Percentiles rank a stretch among this genome's conserved stretches.
Evolutionary conservation across 2,888 invertebrate genomes (phyloP).

Genomic region (Xiphydria camelus): DNA sequence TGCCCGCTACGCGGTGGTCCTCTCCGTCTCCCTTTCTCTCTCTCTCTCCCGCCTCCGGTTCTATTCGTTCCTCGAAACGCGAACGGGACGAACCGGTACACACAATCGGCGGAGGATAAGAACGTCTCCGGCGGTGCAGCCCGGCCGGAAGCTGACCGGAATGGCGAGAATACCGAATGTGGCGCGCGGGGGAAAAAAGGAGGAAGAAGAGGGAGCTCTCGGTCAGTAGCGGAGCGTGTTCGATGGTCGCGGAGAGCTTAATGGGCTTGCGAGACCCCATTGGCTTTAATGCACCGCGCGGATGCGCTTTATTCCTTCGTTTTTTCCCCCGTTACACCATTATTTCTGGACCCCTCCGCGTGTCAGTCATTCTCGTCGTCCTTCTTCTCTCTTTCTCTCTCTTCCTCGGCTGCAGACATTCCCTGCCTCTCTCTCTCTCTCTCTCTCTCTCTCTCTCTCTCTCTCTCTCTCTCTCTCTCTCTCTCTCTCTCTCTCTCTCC

Average conservation of each 20-base stretch:
- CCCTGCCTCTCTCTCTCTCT: neutral
- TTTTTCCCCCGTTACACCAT: constrained; percentile 20
- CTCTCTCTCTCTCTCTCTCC: constrained; percentile 2
- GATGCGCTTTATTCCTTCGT: constrained; percentile 26
- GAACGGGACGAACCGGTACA: no score
- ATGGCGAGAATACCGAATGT: no score
- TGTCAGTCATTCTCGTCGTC: neutral
- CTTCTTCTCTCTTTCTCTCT: neutral
- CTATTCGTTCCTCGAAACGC: no score
- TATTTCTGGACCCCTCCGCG: constrained; percentile 17
- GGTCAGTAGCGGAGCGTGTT: no score
- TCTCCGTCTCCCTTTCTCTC: neutral
- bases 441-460: neutral
- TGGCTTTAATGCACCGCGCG: constrained; percentile 33
- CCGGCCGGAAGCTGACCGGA: no score
- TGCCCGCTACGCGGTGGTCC: constrained; percentile 5
- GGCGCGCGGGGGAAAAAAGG: no score
- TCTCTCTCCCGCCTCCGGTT: neutral
- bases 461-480: constrained; percentile 9
- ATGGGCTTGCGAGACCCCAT: constrained; percentile 32
- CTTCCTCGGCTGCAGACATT: neutral
- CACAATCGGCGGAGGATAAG: no score
- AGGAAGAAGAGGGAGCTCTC: no score
- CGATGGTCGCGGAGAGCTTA: no score
- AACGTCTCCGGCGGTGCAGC: no score